Evolutionary conservation across 2,888 invertebrate species (phyloP), one percentile per base, ranked within the genome.

Genomic region (Cheilosia variabilis): DNA sequence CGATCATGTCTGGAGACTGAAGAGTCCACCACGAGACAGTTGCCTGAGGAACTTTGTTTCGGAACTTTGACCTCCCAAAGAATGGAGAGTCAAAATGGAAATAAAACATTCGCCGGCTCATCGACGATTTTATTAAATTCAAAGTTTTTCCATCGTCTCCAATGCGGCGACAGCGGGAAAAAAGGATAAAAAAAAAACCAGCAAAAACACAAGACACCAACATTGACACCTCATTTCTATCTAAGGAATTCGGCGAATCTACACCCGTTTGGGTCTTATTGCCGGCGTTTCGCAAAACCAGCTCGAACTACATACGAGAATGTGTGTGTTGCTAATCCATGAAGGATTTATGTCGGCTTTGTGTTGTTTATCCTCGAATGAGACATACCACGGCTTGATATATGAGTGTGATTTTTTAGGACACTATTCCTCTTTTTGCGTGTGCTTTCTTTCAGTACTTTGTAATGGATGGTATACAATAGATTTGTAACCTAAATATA

Each of bases 61-160:
- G 31, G 15, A 68, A 68, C 68, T 55, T 55, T 68, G 68, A 68
- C 55, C 68, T 43, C 41, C 10, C 9, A 45, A 31, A 31, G 3
- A 19, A 22, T 6, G 9, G n/a, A 34, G 10, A 7, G 34, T 7
- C 19, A 22, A 19, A 34, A 17, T 27, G 53, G 13, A 45, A 22
- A 62, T 55, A 73, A 75, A 63, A 47, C 37, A 57, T 65, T 65
- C 37, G 57, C 55, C 57, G 57, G 22, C 62, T 73, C 73, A 73
- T 65, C 65, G 65, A 55, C 27, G 37, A 65, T 75, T 65, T 75
- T 65, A 65, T 65, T 57, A 75, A 75, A 75, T 57, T 65, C 57
- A 75, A 75, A 75, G 65, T 65, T 75, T 75, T 57, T 53, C 55
- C 34, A 31, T 55, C 55, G 5, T 31, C 27, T 15, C 15, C 22